Evolutionary conservation across 2,888 invertebrate genomes (phyloP).

Genomic region (Eristalis tenax): DNA sequence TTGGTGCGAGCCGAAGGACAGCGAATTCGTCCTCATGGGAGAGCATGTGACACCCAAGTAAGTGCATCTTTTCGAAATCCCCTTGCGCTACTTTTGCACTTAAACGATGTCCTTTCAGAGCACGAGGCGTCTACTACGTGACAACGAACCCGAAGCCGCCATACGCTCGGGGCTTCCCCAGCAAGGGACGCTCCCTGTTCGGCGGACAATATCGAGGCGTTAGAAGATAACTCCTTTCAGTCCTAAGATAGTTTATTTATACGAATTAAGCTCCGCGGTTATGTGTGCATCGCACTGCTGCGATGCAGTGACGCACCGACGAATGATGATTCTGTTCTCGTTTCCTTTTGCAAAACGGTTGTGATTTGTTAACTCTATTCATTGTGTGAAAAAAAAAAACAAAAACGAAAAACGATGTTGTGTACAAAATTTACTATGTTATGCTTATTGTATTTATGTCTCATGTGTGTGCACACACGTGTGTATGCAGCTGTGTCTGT

Average conservation of each 20-base stretch:
- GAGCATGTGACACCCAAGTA: slow-evolving; percentile 90
- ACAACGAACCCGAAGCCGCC: slow-evolving; percentile 92
- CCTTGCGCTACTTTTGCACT: neutral
- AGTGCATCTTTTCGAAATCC: slow-evolving; percentile 76
- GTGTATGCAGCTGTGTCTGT: neutral
- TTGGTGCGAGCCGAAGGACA: slow-evolving; percentile 90
- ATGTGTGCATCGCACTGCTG: neutral
- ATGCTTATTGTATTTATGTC: slow-evolving; percentile 13
- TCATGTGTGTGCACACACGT: neutral
- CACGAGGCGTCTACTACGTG: slow-evolving; percentile 93
- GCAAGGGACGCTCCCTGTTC: slow-evolving; percentile 82
- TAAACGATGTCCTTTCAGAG: slow-evolving; percentile 82
- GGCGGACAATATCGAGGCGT: slow-evolving; percentile 79
- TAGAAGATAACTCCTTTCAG: slow-evolving; percentile 72
- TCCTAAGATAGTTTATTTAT: neutral
- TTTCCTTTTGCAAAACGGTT: slow-evolving; percentile 56
- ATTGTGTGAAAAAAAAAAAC: slow-evolving; percentile 42
- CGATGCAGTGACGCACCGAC: neutral
- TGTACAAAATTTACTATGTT: slow-evolving; percentile 27
- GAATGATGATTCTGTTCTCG: slow-evolving; percentile 24
- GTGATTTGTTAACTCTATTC: slow-evolving; percentile 52
- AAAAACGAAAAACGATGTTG: neutral
- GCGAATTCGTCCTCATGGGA: slow-evolving; percentile 92
- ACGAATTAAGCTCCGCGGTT: neutral
- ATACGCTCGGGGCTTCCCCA: slow-evolving; percentile 91